phyloP scores from a whole-genome alignment of 1,140 invertebrate genomes.

The Megathymus violae region DNA sequence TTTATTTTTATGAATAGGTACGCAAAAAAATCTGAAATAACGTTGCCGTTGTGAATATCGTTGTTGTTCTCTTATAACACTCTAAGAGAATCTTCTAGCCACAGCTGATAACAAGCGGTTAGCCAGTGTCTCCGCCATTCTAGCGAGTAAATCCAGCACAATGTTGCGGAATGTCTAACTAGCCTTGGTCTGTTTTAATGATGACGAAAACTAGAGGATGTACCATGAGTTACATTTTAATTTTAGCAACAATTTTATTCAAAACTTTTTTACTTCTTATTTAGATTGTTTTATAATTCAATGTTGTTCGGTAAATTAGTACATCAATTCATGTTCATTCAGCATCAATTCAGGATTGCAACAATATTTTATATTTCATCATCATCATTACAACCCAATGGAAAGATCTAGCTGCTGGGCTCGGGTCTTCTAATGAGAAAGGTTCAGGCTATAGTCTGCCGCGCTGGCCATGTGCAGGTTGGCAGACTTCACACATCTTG shows the following conservation, averaged over 20 bases:
- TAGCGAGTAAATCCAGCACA: background rate
- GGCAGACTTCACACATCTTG: too few species aligned
- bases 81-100: background rate
- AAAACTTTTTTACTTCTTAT: background rate
- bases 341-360: too few species aligned
- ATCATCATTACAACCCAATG: too few species aligned
- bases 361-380: too few species aligned
- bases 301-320: too few species aligned
- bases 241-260: background rate
- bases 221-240: background rate
- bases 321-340: too few species aligned
- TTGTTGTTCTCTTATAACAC: background rate
- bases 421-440: too few species aligned
- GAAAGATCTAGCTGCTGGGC: too few species aligned
- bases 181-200: background rate
- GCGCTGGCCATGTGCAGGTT: too few species aligned
- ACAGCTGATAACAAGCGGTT: conserved; percentile 20
- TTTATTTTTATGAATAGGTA: too few species aligned
- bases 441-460: too few species aligned
- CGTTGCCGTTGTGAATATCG: background rate
- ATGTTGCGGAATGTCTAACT: conserved; percentile 5
- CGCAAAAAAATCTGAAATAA: too few species aligned
- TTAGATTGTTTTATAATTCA: background rate
- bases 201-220: background rate
- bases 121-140: conserved; percentile 12